Percentiles rank a stretch among this genome's conserved stretches.
These are phyloP conservation scores for Apistogramma diplotaenia DNA, from an alignment of 2,113 vertebrate species.

Conservation along the genomic window DNA sequence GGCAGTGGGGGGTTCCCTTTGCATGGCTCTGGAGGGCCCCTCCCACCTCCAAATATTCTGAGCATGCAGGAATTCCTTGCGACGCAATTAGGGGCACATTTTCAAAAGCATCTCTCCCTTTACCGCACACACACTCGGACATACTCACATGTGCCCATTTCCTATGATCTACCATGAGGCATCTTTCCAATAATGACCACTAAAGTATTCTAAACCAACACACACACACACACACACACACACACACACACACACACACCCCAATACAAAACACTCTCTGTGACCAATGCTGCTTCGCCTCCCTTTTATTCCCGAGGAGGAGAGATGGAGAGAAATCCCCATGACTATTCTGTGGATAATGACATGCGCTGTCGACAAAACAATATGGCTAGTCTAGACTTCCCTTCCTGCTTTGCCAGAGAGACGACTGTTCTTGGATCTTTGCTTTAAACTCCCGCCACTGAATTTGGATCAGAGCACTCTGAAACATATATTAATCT, in stretches of 20 bases:
- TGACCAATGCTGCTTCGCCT: slow-evolving; percentile 53
- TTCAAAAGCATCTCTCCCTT: slow-evolving; percentile 33
- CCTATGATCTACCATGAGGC: slow-evolving; percentile 19
- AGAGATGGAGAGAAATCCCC: slow-evolving; percentile 56
- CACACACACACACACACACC: slow-evolving; percentile 12
- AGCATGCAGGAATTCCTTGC: slow-evolving; percentile 77
- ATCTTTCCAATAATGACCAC: slow-evolving; percentile 30
- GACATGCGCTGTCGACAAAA: slow-evolving; percentile 66
- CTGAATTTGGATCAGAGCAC: not conserved
- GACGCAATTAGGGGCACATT: slow-evolving; percentile 56
- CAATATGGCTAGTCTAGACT: slow-evolving; percentile 68
- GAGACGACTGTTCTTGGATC: slow-evolving; percentile 38
- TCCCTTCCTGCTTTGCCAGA: slow-evolving; percentile 47
- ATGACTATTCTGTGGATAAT: slow-evolving; percentile 53
- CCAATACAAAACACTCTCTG: slow-evolving; percentile 58
- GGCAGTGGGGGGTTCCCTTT: slow-evolving; percentile 80
- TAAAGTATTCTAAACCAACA: slow-evolving; percentile 50
- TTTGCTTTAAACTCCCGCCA: slow-evolving; percentile 22
- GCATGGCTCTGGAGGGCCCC: slow-evolving; percentile 70
- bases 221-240: slow-evolving; percentile 39
- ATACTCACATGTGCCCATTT: slow-evolving; percentile 12
- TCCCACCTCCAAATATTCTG: slow-evolving; percentile 77
- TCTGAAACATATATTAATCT: not conserved
- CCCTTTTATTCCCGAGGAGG: slow-evolving; percentile 35
- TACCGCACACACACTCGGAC: slow-evolving; percentile 10